Evolutionary conservation across 2,797 vertebrate species (phyloP).

Genomic region (Lacerta bilineata): DNA sequence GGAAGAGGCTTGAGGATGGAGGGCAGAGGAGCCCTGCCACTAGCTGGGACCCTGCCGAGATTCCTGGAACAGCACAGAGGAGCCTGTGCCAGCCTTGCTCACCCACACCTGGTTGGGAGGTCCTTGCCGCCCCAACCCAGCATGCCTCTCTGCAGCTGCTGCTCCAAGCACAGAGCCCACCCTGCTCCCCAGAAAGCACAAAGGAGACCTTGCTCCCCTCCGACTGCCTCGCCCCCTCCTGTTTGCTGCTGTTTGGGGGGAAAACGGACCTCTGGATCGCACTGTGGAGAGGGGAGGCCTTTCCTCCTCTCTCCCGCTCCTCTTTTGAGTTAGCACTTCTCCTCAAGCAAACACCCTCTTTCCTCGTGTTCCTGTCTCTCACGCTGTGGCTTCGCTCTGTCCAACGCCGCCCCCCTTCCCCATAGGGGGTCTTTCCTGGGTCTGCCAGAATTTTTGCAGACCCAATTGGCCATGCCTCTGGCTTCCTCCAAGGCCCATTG

Average conservation of each 20-base stretch:
- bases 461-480: not conserved
- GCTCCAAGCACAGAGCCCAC: not conserved
- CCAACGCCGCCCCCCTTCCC: not conserved
- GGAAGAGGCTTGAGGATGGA: not conserved
- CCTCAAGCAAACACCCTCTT: conserved; percentile 30
- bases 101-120: not conserved
- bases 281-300: conserved; percentile 66
- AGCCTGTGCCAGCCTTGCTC: not conserved
- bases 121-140: no score
- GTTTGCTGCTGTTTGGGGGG: conserved; percentile 67
- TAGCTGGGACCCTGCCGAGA: not conserved
- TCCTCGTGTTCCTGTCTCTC: not conserved
- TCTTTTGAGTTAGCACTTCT: conserved; percentile 65
- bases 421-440: not conserved
- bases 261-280: conserved; percentile 74
- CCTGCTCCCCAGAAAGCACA: conserved; percentile 72
- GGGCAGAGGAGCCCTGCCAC: no score
- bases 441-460: not conserved
- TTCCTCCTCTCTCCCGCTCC: conserved; percentile 66
- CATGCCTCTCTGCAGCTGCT: not conserved
- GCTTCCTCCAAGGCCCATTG: not conserved
- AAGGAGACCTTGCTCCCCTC: conserved; percentile 47
- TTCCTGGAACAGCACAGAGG: not conserved
- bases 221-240: conserved; percentile 42
- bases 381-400: not conserved